phyloP scores from a whole-genome alignment of 2,888 invertebrate species.

The Drosophila limbata region DNA sequence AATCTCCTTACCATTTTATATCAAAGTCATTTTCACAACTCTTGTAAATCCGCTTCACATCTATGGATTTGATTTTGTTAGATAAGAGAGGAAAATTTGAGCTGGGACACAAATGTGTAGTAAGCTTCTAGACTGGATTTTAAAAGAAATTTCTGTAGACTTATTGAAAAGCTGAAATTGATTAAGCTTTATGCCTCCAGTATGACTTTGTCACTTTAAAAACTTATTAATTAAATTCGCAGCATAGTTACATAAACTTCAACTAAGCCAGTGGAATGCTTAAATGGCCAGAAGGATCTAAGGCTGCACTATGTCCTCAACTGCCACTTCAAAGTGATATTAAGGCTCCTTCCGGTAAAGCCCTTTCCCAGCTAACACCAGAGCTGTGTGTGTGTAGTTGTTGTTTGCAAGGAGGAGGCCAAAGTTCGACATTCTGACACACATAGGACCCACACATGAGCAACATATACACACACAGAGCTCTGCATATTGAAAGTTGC shows the following conservation, averaged over 20 bases:
- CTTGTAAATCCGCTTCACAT: neutral
- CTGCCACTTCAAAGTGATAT: constrained; percentile 4
- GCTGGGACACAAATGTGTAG: too few relatives aligned
- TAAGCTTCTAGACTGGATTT: neutral
- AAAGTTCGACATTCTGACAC: constrained; percentile 3
- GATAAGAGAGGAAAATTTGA: neutral
- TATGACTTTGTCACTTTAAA: neutral
- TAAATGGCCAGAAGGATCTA: constrained; percentile 8
- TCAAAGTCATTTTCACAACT: constrained; percentile 6
- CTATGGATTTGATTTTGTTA: neutral
- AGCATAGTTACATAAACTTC: neutral
- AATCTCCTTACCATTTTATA: neutral
- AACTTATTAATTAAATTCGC: neutral
- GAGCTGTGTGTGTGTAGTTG: neutral
- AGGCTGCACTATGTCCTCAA: neutral
- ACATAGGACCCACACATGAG: constrained; percentile 1
- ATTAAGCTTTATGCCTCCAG: neutral
- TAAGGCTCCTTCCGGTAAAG: neutral
- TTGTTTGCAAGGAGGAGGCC: constrained; percentile 1
- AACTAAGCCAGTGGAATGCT: neutral
- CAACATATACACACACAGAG: neutral
- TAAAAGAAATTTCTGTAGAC: neutral
- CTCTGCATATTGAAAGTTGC: constrained; percentile 13
- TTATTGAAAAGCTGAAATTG: neutral
- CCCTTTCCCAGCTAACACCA: neutral